phyloP scores from a whole-genome alignment of 2,113 vertebrate genomes.

The Dipodomys ordii region DNA sequence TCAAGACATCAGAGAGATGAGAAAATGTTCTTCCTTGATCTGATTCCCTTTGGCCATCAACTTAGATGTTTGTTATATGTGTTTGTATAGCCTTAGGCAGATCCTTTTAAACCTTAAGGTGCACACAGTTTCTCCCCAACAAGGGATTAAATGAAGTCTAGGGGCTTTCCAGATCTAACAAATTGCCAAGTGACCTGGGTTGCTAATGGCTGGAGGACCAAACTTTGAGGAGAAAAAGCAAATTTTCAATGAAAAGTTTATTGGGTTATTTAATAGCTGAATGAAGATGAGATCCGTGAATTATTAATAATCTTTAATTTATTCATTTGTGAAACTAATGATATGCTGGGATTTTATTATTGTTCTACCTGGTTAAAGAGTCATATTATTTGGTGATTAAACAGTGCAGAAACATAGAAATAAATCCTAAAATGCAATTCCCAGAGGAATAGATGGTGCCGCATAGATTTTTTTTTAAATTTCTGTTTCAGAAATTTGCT shows the following conservation, averaged over 20 bases:
- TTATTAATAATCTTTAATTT: conserved; percentile 69
- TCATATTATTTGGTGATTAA: conserved; percentile 55
- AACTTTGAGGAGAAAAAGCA: background rate
- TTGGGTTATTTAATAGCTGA: background rate
- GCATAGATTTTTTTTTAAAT: background rate
- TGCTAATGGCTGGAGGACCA: background rate
- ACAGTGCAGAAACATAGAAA: conserved; percentile 54
- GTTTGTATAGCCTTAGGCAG: background rate
- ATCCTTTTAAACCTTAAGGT: background rate
- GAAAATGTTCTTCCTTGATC: background rate
- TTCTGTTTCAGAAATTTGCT: conserved; percentile 51
- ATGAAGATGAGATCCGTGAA: conserved; percentile 44
- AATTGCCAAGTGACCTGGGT: background rate
- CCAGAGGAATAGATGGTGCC: conserved; percentile 27
- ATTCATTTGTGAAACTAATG: conserved; percentile 70
- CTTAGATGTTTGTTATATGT: background rate
- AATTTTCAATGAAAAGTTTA: conserved; percentile 41
- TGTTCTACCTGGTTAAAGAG: conserved; percentile 36
- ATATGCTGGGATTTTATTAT: conserved; percentile 60
- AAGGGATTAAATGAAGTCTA: background rate
- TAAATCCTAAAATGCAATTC: conserved; percentile 45
- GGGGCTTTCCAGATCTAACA: background rate
- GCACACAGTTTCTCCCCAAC: background rate
- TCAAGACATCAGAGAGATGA: background rate
- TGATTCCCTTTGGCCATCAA: background rate